These are phyloP conservation scores for Clarias pachynema DNA, from an alignment of 2,797 vertebrate species.

Conservation along the genomic window DNA sequence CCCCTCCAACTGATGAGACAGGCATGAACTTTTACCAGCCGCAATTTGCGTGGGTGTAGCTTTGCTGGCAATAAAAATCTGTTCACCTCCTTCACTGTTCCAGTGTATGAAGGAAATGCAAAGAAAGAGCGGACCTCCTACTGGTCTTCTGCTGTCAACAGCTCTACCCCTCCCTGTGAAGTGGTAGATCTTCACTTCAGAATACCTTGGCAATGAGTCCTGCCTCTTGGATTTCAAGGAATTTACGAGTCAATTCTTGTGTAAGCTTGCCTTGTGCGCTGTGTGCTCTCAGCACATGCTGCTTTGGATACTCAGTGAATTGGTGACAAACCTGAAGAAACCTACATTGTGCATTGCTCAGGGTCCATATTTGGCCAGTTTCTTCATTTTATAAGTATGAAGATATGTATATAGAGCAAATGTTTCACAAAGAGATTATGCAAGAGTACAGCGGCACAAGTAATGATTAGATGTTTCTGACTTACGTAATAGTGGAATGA, in stretches of 20 bases:
- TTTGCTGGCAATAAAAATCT: constrained; percentile 32
- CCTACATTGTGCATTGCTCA: not conserved
- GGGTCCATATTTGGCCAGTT: not conserved
- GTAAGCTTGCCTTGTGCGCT: constrained; percentile 43
- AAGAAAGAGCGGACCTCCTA: constrained; percentile 27
- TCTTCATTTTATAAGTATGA: not conserved
- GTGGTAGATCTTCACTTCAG: constrained; percentile 11
- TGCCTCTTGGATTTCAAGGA: constrained; percentile 47
- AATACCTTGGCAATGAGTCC: constrained; percentile 41
- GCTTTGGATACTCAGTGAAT: constrained; percentile 32
- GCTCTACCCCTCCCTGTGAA: constrained; percentile 24
- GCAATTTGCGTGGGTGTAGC: constrained; percentile 27
- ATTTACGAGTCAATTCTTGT: constrained; percentile 48
- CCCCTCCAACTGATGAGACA: constrained; percentile 39
- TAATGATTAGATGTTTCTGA: not conserved
- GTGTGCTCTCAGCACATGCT: constrained; percentile 35
- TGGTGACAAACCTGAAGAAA: constrained; percentile 35
- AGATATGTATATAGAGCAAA: constrained; percentile 25
- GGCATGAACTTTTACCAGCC: constrained; percentile 43
- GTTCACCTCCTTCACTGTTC: constrained; percentile 30
- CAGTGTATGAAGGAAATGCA: not conserved
- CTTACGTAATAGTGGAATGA: constrained; percentile 49
- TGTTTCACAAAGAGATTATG: constrained; percentile 50
- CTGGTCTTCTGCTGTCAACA: constrained; percentile 30
- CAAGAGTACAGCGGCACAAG: constrained; percentile 29